phyloP scores from a whole-genome alignment of 2,888 invertebrate species.

The Acleris laterana region DNA sequence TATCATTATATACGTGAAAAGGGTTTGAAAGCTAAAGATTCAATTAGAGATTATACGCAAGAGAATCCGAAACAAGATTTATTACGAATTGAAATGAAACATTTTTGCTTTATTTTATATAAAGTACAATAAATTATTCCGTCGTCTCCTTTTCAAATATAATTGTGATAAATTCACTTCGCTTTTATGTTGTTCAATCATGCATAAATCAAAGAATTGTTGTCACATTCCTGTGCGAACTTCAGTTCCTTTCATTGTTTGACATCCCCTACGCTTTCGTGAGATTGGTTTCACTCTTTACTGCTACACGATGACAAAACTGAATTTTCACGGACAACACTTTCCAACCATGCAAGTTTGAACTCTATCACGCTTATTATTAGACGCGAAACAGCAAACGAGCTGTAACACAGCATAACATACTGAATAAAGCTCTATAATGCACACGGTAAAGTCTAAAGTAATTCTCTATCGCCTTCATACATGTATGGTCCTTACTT shows the following conservation, averaged over 20 bases:
- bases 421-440: slow-evolving; percentile 26
- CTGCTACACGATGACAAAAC: slow-evolving; percentile 27
- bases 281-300: slow-evolving; percentile 77
- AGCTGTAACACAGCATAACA: not conserved
- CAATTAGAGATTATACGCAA: not conserved
- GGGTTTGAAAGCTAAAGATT: no score
- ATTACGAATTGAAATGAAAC: not conserved
- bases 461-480: slow-evolving; percentile 13
- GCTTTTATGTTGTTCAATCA: slow-evolving; percentile 36
- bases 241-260: slow-evolving; percentile 52
- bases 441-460: slow-evolving; percentile 25
- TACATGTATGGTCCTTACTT: slow-evolving; percentile 16
- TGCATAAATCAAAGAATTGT: slow-evolving; percentile 37
- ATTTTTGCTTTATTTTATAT: slow-evolving; percentile 2
- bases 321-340: slow-evolving; percentile 10
- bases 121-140: not conserved
- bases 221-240: slow-evolving; percentile 45
- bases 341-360: slow-evolving; percentile 7
- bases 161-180: slow-evolving; percentile 30
- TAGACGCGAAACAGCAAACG: slow-evolving; percentile 1
- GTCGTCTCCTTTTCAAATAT: slow-evolving; percentile 13
- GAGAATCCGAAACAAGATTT: not conserved
- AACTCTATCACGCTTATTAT: slow-evolving; percentile 13
- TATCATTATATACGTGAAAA: no score
- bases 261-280: slow-evolving; percentile 61